phyloP scores from a whole-genome alignment of 2,113 vertebrate genomes.

The Nannospalax galili region DNA sequence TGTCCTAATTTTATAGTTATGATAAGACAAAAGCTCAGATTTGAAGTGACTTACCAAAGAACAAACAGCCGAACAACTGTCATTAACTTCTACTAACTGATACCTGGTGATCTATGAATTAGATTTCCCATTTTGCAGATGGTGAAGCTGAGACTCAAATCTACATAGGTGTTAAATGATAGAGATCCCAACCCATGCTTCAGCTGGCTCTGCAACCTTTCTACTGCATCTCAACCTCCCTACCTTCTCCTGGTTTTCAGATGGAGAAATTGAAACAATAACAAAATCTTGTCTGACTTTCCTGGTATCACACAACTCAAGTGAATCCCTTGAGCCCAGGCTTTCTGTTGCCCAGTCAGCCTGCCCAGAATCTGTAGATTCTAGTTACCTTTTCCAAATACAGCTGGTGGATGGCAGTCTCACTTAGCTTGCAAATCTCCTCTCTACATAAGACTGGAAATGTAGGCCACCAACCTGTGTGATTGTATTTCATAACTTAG shows the following conservation, averaged over 20 bases:
- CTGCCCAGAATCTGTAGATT: neutral
- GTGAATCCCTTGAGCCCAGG: neutral
- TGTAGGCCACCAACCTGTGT: conserved; percentile 64
- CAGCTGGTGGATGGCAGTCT: neutral
- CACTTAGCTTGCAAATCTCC: neutral
- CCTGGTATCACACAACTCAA: neutral
- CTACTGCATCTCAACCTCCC: neutral
- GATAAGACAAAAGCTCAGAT: neutral
- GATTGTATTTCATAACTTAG: conserved; percentile 61
- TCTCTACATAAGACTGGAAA: conserved; percentile 15
- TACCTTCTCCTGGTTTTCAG: neutral
- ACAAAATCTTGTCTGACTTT: neutral
- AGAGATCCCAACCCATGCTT: neutral
- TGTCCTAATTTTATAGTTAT: neutral
- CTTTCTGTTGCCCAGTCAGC: neutral
- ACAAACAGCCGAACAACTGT: neutral
- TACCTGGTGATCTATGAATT: neutral
- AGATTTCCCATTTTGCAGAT: neutral
- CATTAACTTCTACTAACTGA: neutral
- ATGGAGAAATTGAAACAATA: neutral
- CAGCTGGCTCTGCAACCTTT: neutral
- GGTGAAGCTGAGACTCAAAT: neutral
- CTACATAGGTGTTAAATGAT: neutral
- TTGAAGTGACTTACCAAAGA: neutral
- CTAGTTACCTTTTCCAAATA: neutral